phyloP scores from a whole-genome alignment of 2,797 vertebrate genomes.

The Falco biarmicus region DNA sequence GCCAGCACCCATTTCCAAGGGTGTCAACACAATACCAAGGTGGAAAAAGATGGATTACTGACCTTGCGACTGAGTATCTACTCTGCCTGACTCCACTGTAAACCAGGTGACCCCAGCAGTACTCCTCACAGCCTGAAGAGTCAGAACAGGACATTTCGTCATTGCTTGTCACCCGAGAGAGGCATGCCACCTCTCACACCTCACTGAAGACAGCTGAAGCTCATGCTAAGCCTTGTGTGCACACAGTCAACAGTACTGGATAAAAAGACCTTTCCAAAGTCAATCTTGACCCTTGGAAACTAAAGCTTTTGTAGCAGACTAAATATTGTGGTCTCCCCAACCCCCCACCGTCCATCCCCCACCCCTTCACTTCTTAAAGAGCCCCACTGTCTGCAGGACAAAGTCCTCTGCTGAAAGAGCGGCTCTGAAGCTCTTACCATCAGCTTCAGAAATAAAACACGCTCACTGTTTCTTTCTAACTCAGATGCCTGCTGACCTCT shows the following conservation, averaged over 20 bases:
- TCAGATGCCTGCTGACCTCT: constrained; percentile 47
- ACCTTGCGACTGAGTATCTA: background rate
- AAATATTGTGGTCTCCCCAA: background rate
- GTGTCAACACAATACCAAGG: background rate
- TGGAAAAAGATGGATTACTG: background rate
- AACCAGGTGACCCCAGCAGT: background rate
- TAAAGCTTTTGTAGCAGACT: background rate
- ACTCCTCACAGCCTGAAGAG: background rate
- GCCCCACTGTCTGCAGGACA: background rate
- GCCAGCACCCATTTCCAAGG: background rate
- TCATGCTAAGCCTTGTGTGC: background rate
- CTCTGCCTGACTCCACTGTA: background rate
- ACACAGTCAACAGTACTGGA: background rate
- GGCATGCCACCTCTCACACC: background rate
- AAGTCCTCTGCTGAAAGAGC: background rate
- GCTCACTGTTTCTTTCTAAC: background rate
- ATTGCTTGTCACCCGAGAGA: background rate
- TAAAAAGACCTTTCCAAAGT: background rate
- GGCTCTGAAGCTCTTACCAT: background rate
- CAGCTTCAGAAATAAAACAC: constrained; percentile 29
- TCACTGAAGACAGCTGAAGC: background rate
- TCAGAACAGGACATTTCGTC: background rate
- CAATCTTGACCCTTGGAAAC: background rate
- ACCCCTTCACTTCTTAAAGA: background rate
- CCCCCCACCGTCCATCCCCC: too few species aligned